phyloP scores from a whole-genome alignment of 2,888 invertebrate species.

The Polyommatus iphigenia region DNA sequence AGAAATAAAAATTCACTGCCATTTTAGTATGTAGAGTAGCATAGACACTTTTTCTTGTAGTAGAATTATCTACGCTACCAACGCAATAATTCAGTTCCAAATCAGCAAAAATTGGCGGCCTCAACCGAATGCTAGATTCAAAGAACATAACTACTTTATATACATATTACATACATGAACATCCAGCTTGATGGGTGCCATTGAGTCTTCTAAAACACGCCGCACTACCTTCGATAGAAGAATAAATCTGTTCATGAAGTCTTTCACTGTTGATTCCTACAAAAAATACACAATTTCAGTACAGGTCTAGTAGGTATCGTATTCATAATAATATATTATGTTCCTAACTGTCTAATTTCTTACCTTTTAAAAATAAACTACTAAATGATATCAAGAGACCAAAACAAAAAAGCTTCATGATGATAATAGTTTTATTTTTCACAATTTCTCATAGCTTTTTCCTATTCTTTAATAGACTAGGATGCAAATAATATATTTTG shows the following conservation, averaged over 20 bases:
- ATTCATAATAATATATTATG: background rate
- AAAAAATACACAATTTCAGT: constrained; percentile 38
- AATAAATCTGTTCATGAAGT: constrained; percentile 90
- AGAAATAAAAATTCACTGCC: too few relatives aligned
- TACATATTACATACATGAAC: constrained; percentile 85
- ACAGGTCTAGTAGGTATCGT: background rate
- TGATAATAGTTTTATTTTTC: background rate
- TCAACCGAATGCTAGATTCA: background rate
- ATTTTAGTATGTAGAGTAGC: too few relatives aligned
- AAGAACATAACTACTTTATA: background rate
- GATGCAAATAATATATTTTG: background rate
- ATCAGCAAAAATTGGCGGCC: too few relatives aligned
- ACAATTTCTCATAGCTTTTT: background rate
- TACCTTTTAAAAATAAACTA: constrained; percentile 22
- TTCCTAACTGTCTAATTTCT: background rate
- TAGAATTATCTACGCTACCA: too few relatives aligned
- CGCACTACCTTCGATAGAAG: constrained; percentile 84
- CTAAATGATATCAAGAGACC: background rate
- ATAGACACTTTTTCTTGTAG: too few relatives aligned
- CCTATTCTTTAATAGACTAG: background rate
- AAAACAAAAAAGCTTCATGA: background rate
- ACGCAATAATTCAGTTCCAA: too few relatives aligned
- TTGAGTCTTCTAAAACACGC: constrained; percentile 95
- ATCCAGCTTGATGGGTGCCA: constrained; percentile 97
- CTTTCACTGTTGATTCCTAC: constrained; percentile 77